Base-by-base conservation (phyloP, 1,140 invertebrate genomes). In the Notospermus geniculatus region DNA sequence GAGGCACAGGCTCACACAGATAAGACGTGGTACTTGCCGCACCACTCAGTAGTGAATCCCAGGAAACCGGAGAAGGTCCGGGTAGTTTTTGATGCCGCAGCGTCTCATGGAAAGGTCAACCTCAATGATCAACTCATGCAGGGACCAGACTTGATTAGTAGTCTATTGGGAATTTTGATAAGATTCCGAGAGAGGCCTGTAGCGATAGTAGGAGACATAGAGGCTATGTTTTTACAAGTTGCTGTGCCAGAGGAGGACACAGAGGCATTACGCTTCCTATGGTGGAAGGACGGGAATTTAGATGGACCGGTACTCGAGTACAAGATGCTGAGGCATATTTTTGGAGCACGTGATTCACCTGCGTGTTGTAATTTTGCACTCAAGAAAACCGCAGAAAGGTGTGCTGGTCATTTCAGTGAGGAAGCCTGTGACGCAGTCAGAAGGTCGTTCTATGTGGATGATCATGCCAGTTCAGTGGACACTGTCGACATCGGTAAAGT, bases 161-260 rank as follows among this genome's bases (percentile, higher is more conserved):
- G 11, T 19, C 19, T 43, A 19, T 13, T 43, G 11, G 39, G 39
- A 13, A 19, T 60, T 60, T 32, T 60, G 45, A 46, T 58, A 55
- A 15, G 61, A 63, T 36, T 32, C 23, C n/a, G n/a, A 19, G 11
- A 43, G 19, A 11, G 19, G 39, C 39, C 11, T 13, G 39, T 43
- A 13, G 39, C 39, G 39, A 43, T 13, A 19, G 39, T 11, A 43
- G n/a, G n/a, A n/a, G n/a, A n/a, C n/a, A n/a, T n/a, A n/a, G n/a
- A n/a, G n/a, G n/a, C n/a, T n/a, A n/a, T 43, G 39, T 43, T 43
- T 43, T 19, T 13, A 11, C 39, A 43, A 43, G 39, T 43, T 11
- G 19, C 11, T 11, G 39, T 43, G 19, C 11, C 39, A 13, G 11
- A 11, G 11, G 19, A 19, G 11, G 19, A 13, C 11, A 11, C 11